Evolutionary conservation across 2,113 vertebrate genomes (phyloP).

Genomic region (Haemorhous mexicanus): DNA sequence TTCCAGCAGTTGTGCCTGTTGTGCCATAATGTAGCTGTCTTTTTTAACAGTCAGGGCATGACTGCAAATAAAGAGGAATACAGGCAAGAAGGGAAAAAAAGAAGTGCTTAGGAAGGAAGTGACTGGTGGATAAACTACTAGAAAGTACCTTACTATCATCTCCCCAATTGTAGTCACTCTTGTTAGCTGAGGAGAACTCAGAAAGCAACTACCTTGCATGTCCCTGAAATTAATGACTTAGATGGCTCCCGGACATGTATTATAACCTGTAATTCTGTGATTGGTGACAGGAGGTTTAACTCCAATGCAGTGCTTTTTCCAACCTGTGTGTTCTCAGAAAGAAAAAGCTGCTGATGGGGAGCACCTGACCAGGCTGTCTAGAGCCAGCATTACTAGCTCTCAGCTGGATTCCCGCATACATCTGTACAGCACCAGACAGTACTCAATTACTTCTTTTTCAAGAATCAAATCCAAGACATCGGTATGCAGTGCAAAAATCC

Average conservation of each 20-base stretch:
- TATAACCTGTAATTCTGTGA: background rate
- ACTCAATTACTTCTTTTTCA: background rate
- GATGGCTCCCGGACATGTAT: background rate
- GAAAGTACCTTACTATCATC: background rate
- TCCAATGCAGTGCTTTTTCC: background rate
- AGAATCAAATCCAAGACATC: background rate
- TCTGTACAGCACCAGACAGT: background rate
- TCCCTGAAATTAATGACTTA: background rate
- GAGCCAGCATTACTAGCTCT: background rate
- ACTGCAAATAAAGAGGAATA: background rate
- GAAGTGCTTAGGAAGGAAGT: background rate
- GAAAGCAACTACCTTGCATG: background rate
- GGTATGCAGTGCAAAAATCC: background rate
- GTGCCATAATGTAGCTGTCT: background rate
- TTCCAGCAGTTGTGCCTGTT: background rate
- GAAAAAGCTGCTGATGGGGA: background rate
- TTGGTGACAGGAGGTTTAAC: background rate
- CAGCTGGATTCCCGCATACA: background rate
- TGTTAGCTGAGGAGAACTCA: background rate
- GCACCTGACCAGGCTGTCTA: background rate
- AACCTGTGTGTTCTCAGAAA: accelerated
- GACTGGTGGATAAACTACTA: background rate
- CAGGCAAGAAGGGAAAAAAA: background rate
- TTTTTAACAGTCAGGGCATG: background rate
- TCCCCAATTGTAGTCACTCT: background rate